Base-by-base conservation (phyloP, 2,888 invertebrate genomes). In the Hedya salicella region DNA sequence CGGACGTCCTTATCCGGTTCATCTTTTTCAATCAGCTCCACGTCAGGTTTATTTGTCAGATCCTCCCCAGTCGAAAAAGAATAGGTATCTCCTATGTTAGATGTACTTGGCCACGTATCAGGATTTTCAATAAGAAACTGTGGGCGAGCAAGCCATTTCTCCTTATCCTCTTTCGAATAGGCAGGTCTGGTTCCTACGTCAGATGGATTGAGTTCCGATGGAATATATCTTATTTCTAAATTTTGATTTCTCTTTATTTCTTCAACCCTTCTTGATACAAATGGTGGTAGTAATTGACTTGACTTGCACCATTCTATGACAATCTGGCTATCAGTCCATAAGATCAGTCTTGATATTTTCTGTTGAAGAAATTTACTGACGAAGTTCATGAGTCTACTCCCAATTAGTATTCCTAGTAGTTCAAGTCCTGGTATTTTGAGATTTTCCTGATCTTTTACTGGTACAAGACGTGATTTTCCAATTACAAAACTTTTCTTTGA, bases 311-410 rank as follows among this genome's bases (percentile, higher is more conserved):
- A 63, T 11, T 44, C 36, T 14, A 64, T 44, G 3, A 65, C 61
- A 5, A 66, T 61, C 14, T 61, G 46, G 16, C 66, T 66, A 14
- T 66, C 61, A 0, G 60, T 66, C 66, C 54, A n/a, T 21, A 52
- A 36, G 13, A 17, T n/a, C 13, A 32, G 52, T 1, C 1, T 16
- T 16, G 14, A 0, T 17, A 52, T 52, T 9, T 32, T 16, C 16
- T n/a, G 17, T 52, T 16, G 32, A 16, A 52, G 32, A 36, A 32
- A 32, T 36, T 17, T 30, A 11, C 14, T 1, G 16, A 48, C 54
- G 32, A 52, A 40, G 1, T 32, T 21, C 13, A 65, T 36, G 2
- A 65, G 14, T 6, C 25, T 25, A 25, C 25, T 25, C 4, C 25
- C 25, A 5, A 25, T 25, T 25, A 25, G 6, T 3, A 21, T 36